These are phyloP conservation scores for Macropis europaea DNA, from an alignment of 2,888 invertebrate species.

Conservation along the genomic window DNA sequence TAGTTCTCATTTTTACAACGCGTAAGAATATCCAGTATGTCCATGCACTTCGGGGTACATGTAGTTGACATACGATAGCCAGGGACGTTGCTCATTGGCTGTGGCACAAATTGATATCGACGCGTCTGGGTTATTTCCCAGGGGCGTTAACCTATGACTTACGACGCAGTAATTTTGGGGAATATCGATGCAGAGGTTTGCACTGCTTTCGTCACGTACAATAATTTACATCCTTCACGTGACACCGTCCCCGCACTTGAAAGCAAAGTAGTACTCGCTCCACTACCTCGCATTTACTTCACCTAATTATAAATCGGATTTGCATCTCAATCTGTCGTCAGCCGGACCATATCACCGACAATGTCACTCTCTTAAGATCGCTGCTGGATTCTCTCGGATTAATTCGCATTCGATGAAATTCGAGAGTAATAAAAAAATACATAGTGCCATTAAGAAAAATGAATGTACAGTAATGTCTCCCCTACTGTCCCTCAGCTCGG, in stretches of 20 bases:
- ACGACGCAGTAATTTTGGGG: slow-evolving; percentile 42
- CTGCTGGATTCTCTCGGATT: no score
- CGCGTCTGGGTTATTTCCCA: slow-evolving; percentile 66
- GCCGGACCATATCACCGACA: no score
- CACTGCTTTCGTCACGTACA: slow-evolving; percentile 33
- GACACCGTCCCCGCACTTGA: slow-evolving; percentile 17
- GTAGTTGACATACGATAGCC: slow-evolving; percentile 35
- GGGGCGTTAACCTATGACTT: slow-evolving; percentile 64
- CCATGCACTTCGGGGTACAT: not conserved
- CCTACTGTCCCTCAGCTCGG: no score
- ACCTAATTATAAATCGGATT: no score
- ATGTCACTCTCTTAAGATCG: no score
- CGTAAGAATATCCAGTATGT: slow-evolving; percentile 30
- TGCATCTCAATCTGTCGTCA: no score
- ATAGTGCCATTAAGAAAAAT: no score
- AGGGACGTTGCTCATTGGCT: slow-evolving; percentile 51
- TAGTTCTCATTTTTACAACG: not conserved
- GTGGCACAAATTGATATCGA: slow-evolving; percentile 57
- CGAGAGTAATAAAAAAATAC: no score
- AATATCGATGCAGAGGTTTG: slow-evolving; percentile 15
- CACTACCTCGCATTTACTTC: no score
- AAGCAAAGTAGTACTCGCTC: no score
- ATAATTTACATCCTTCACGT: slow-evolving; percentile 38
- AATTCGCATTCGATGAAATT: no score
- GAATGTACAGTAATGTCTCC: no score